phyloP scores from a whole-genome alignment of 2,113 vertebrate species.

The Crotalus horridus region DNA sequence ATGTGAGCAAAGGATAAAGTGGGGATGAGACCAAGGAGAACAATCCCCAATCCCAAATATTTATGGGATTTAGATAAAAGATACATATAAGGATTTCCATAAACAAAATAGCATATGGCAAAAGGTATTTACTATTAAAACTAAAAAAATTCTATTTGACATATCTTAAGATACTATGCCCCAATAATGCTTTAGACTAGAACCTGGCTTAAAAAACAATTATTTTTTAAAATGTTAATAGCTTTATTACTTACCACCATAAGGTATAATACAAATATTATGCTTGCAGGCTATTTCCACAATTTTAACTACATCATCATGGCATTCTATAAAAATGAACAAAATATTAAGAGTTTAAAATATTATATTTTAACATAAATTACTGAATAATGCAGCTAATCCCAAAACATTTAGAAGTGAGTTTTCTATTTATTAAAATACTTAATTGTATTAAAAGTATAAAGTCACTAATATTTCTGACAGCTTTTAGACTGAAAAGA shows the following conservation, averaged over 20 bases:
- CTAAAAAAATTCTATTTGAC: not conserved
- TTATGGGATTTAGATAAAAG: not conserved
- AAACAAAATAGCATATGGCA: not conserved
- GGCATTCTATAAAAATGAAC: constrained; percentile 77
- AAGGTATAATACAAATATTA: constrained; percentile 94
- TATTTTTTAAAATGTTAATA: constrained; percentile 19
- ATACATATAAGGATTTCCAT: not conserved
- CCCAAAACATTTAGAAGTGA: not conserved
- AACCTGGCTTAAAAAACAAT: not conserved
- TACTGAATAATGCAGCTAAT: not conserved
- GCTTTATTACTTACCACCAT: constrained; percentile 83
- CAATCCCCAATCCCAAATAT: not conserved
- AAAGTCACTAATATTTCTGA: not conserved
- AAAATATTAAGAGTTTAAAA: constrained; percentile 39
- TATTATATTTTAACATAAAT: not conserved
- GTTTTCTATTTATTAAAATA: constrained; percentile 1
- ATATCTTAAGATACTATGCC: not conserved
- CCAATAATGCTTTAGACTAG: not conserved
- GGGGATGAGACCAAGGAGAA: not conserved
- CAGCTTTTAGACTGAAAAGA: not conserved
- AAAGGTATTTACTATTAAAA: not conserved
- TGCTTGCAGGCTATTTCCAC: constrained; percentile 94
- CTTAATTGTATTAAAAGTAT: not conserved
- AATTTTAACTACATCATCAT: constrained; percentile 92
- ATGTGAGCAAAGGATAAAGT: not conserved